Conservation (phyloP, 2,888 invertebrate genomes). For the Parnassius glacialis region DNA sequence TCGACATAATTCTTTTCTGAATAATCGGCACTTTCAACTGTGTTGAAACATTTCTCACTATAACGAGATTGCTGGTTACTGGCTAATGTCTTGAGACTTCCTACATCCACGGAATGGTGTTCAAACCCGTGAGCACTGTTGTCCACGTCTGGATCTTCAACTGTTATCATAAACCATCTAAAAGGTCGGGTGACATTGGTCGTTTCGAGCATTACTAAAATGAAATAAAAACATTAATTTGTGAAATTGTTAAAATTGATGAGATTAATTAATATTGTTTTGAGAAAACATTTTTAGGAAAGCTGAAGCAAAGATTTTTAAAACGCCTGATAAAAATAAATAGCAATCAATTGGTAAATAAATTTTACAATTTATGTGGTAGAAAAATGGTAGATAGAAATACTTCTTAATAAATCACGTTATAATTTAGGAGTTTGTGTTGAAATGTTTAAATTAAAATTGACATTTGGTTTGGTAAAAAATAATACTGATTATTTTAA, state of each 20-base stretch:
- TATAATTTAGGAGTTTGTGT: too few species aligned
- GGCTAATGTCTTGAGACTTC: constrained; percentile 62
- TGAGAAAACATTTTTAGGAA: too few species aligned
- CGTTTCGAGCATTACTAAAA: constrained; percentile 53
- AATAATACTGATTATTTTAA: too few species aligned
- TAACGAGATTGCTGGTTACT: constrained; percentile 52
- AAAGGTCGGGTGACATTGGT: constrained; percentile 48
- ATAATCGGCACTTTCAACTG: constrained; percentile 66
- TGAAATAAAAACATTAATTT: neutral
- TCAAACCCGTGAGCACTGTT: constrained; percentile 44
- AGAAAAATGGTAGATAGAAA: too few species aligned
- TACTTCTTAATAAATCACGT: too few species aligned
- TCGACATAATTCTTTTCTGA: constrained; percentile 57
- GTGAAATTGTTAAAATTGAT: too few species aligned
- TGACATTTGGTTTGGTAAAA: too few species aligned
- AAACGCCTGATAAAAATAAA: neutral
- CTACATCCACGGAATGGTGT: constrained; percentile 50
- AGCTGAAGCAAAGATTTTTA: neutral
- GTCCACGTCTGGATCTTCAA: constrained; percentile 64
- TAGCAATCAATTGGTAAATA: neutral
- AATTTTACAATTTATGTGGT: neutral
- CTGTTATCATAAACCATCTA: constrained; percentile 71
- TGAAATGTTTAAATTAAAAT: too few species aligned
- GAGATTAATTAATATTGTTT: too few species aligned
- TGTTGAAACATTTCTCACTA: constrained; percentile 62